phyloP scores from a whole-genome alignment of 2,888 invertebrate genomes.

The Holacanthella duospinosa region DNA sequence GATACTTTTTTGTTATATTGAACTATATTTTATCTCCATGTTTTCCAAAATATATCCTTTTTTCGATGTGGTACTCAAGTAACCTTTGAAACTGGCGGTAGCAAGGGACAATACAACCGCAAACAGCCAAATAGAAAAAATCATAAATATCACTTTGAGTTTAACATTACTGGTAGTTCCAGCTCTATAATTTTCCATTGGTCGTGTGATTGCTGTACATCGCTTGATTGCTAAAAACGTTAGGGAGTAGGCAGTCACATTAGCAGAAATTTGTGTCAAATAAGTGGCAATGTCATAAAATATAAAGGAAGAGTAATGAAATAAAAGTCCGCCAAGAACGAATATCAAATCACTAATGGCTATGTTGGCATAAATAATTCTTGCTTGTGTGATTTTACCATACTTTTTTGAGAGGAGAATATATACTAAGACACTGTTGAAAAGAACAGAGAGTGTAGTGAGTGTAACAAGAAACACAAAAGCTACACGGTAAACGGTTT shows the following conservation, averaged over 20 bases:
- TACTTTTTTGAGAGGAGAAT: background rate
- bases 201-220: background rate
- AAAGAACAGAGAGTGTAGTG: background rate
- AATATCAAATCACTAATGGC: background rate
- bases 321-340: background rate
- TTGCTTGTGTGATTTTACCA: background rate
- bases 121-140: background rate
- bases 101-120: background rate
- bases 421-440: background rate
- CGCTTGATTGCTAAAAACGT: background rate
- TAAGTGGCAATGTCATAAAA: background rate
- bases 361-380: background rate
- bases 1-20: too few relatives aligned
- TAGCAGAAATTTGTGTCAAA: background rate
- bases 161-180: background rate
- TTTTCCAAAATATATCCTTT: too few relatives aligned
- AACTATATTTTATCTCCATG: too few relatives aligned
- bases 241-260: background rate
- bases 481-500: background rate
- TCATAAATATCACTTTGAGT: background rate
- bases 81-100: background rate
- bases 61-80: too few relatives aligned
- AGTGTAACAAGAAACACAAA: background rate
- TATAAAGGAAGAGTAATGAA: background rate
- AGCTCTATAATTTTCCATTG: background rate